Base-by-base conservation (phyloP, 2,797 vertebrate species). In the Pangasius sanitwongsei region DNA sequence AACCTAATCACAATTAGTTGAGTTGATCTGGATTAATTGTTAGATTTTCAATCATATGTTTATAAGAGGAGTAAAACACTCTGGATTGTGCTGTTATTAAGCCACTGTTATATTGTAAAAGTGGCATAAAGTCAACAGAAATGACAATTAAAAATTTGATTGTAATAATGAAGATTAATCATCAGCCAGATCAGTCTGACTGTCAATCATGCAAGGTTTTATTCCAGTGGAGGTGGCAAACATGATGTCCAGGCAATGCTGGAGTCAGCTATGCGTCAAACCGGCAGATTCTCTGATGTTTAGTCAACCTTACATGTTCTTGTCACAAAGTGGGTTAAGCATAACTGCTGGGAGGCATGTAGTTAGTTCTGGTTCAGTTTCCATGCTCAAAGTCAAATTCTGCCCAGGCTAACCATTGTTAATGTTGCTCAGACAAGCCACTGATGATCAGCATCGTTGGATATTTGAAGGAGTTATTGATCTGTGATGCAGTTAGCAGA, bases 331-430 rank as follows among this genome's bases (percentile, higher is more conserved):
- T 23, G 31, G 31, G 78, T 59, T 81, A 57, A 34, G 53, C 16
- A 57, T 34, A 81, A 57, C n/a, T 57, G 53, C 31, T n/a, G 15
- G 25, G 13, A 80, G 50, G 16, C n/a, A 80, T 5, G 1, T 23
- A 34, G n/a, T 78, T 78, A n/a, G 20, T 78, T 53, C 87, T 75
- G 37, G 81, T 77, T 88, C 57, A 77, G 15, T n/a, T 55, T 84
- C 50, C 34, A 18, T 34, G 63, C 28, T 18, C 25, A 83, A 69
- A 44, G 20, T 67, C 11, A 65, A 77, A 41, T 67, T 65, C 63
- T 53, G 87, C 15, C 20, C 23, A 41, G 37, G 37, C n/a, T 48
- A 48, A 48, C 44, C 44, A 48, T 48, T 48, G 44, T 48, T 48
- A 48, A n/a, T 3, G 23, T 20, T 67, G 31, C 31, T 44, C 34